phyloP scores from a whole-genome alignment of 2,113 vertebrate species.

The Hemiscyllium ocellatum region DNA sequence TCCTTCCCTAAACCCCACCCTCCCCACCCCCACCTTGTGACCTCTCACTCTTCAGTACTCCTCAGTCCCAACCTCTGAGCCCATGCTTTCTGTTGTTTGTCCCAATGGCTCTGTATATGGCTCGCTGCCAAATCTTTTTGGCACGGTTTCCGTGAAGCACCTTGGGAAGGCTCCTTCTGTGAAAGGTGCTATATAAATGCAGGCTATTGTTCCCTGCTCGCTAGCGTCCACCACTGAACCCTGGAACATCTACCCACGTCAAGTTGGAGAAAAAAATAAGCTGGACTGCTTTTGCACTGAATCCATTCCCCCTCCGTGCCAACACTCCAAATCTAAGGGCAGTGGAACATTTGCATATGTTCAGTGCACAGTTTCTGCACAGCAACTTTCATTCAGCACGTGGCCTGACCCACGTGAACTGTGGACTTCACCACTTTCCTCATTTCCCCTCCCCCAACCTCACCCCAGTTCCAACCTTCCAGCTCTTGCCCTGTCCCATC shows the following conservation, averaged over 20 bases:
- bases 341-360: too few relatives aligned
- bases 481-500: too few relatives aligned
- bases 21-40: background rate
- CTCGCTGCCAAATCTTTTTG: background rate
- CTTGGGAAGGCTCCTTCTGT: background rate
- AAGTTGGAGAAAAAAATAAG: background rate
- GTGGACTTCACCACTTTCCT: too few relatives aligned
- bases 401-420: too few relatives aligned
- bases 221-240: too few relatives aligned
- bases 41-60: background rate
- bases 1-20: background rate
- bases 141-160: too few relatives aligned
- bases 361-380: too few relatives aligned
- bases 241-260: too few relatives aligned
- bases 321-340: background rate
- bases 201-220: background rate
- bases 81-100: background rate
- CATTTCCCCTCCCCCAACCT: too few relatives aligned
- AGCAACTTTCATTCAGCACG: too few relatives aligned
- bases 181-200: background rate
- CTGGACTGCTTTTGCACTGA: background rate
- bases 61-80: background rate
- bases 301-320: background rate
- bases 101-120: background rate
- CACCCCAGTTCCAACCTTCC: too few relatives aligned